A percentile compares a stretch with the other conserved stretches of the same genome.
Evolutionary conservation across 2,888 invertebrate species (phyloP).

Genomic region (Stenotaenia linearis): DNA sequence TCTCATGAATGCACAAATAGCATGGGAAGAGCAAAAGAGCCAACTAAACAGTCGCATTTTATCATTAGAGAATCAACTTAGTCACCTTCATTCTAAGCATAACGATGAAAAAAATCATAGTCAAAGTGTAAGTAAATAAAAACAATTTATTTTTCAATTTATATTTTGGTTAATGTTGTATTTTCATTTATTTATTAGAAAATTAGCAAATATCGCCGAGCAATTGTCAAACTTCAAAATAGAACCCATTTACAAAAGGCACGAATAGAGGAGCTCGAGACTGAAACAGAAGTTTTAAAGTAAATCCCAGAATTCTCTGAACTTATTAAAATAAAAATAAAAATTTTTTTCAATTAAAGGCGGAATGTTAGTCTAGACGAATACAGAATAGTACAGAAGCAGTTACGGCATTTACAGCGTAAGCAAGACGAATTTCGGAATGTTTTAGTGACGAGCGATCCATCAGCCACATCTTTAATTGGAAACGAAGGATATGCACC

Average conservation of each 20-base stretch:
- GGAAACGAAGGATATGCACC: not conserved
- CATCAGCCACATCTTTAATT: not conserved
- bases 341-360: not conserved
- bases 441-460: not conserved
- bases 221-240: not conserved
- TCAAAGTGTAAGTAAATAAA: not conserved
- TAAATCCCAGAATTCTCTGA: not conserved
- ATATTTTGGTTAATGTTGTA: too few species aligned
- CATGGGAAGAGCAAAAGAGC: not conserved
- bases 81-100: not conserved
- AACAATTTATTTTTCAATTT: not conserved
- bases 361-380: not conserved
- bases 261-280: not conserved
- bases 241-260: not conserved
- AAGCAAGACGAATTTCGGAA: conserved; percentile 13
- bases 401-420: not conserved
- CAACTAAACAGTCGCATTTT: not conserved
- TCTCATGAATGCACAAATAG: not conserved
- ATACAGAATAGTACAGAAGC: not conserved
- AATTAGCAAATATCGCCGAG: not conserved
- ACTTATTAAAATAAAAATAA: not conserved
- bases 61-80: not conserved
- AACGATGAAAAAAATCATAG: not conserved
- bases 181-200: not conserved
- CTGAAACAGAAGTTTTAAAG: conserved; percentile 12